Conservation (phyloP, 2,113 vertebrate genomes). For the Sceloporus tristichus region DNA sequence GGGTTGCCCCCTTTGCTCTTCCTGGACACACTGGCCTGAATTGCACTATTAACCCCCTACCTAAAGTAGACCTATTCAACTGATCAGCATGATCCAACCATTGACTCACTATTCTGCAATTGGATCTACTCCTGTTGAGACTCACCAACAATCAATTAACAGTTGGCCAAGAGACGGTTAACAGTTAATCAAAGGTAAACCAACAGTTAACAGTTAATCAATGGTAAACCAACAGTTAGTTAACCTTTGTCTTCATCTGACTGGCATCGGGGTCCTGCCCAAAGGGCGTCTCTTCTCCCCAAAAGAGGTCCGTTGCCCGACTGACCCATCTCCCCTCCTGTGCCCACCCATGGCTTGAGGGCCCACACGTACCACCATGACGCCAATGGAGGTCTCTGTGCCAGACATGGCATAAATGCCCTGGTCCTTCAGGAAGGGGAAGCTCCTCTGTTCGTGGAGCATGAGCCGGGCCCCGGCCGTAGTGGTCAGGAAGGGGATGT, state of each 20-base stretch:
- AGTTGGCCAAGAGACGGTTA: no score
- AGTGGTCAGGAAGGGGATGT: constrained; percentile 80
- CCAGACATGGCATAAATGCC: constrained; percentile 83
- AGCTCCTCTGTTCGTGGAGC: constrained; percentile 82
- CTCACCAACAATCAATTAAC: no score
- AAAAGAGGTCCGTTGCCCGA: background rate
- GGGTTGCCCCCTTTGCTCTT: no score
- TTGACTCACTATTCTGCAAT: no score
- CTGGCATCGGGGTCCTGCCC: background rate
- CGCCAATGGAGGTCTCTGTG: constrained; percentile 84
- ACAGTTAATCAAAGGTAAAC: no score
- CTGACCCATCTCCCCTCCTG: background rate
- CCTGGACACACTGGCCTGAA: no score
- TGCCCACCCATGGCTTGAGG: constrained; percentile 32
- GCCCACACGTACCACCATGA: constrained; percentile 80
- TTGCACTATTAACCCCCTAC: no score
- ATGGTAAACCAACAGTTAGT: no score
- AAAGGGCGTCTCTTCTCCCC: background rate
- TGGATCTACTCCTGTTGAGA: no score
- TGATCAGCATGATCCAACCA: no score
- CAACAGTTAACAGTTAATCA: no score
- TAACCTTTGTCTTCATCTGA: background rate
- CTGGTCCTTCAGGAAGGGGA: constrained; percentile 84
- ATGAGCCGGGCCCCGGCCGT: constrained; percentile 79
- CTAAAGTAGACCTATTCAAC: no score